These are phyloP conservation scores for Passer domesticus DNA, from an alignment of 2,113 vertebrate species.

Conservation along the genomic window DNA sequence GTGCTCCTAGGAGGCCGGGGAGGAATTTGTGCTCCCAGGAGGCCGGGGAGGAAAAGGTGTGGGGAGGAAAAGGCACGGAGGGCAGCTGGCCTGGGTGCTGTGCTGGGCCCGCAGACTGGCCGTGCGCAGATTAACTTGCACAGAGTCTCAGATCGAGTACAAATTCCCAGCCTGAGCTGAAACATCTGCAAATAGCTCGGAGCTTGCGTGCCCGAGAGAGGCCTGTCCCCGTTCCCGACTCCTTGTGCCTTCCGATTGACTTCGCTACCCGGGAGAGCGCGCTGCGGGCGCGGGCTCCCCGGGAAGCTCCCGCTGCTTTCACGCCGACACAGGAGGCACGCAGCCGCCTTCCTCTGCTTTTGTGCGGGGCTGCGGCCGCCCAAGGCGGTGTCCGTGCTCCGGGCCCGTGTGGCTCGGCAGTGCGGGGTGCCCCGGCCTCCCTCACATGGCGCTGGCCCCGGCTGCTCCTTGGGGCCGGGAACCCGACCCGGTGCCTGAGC, in stretches of 20 bases:
- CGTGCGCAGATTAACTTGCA: not conserved
- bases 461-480: not conserved
- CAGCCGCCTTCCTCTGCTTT: fast-evolving
- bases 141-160: not conserved
- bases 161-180: not conserved
- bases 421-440: too few relatives aligned
- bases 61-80: not conserved
- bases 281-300: not conserved
- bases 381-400: fast-evolving
- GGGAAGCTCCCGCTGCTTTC: not conserved
- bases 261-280: not conserved
- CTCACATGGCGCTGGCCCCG: not conserved
- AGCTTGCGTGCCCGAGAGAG: not conserved
- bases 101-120: not conserved
- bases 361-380: fast-evolving
- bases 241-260: fast-evolving
- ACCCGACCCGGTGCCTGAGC: not conserved
- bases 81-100: not conserved
- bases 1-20: not conserved
- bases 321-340: fast-evolving
- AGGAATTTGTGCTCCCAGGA: not conserved
- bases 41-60: not conserved
- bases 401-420: fast-evolving
- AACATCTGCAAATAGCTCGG: not conserved
- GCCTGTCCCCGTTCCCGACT: not conserved